A percentile compares a stretch with the other conserved stretches of the same genome.
Conservation (phyloP, 2,888 invertebrate species). For the Melinaea menophilus region DNA sequence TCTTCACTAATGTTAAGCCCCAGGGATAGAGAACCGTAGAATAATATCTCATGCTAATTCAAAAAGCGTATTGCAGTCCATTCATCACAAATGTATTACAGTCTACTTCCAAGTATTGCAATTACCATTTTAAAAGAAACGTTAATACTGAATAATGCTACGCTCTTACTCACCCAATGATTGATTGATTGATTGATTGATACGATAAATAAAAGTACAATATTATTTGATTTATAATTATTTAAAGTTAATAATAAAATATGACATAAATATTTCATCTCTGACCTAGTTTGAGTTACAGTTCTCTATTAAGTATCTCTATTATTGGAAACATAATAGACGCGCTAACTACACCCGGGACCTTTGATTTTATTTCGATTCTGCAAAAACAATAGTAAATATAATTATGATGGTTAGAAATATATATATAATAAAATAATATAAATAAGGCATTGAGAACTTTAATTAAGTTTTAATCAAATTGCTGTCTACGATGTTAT, state of each 20-base stretch:
- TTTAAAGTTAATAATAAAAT: not conserved
- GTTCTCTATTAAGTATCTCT: slow-evolving; percentile 10
- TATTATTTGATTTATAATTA: not conserved
- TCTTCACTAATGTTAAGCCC: not conserved
- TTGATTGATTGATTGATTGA: no score
- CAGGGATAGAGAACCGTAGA: not conserved
- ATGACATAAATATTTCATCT: not conserved
- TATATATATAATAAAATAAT: not conserved
- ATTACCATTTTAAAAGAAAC: slow-evolving; percentile 1
- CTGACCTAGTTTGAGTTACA: slow-evolving; percentile 11
- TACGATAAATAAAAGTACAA: not conserved
- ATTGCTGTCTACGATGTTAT: not conserved
- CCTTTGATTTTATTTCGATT: slow-evolving; percentile 9
- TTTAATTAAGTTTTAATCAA: not conserved
- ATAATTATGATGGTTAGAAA: no score
- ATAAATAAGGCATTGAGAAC: no score
- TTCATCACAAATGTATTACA: slow-evolving; percentile 1
- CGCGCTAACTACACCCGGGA: slow-evolving; percentile 7
- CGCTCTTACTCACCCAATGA: not conserved
- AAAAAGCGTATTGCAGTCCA: not conserved
- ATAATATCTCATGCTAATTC: slow-evolving; percentile 6
- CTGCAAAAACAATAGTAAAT: not conserved
- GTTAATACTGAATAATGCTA: not conserved
- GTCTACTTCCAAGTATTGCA: not conserved
- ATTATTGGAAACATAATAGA: slow-evolving; percentile 17